These are phyloP conservation scores for Urosaurus nigricauda DNA, from an alignment of 2,797 vertebrate genomes.

Conservation along the genomic window DNA sequence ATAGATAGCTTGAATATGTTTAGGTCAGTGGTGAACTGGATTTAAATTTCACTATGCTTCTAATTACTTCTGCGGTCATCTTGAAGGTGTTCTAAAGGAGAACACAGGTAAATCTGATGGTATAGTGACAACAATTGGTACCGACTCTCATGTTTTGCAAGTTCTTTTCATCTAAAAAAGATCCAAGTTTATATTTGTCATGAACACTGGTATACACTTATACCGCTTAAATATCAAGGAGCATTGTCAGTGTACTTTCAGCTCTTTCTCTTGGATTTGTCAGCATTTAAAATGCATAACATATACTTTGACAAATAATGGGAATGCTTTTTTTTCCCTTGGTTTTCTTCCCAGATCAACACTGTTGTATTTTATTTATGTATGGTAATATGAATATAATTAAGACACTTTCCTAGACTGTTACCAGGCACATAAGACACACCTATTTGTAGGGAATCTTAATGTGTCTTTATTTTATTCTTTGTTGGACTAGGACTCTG, in stretches of 20 bases:
- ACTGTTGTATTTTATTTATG: background rate
- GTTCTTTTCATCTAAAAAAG: constrained; percentile 24
- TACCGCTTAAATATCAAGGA: background rate
- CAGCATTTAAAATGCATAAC: constrained; percentile 10
- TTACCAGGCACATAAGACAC: background rate
- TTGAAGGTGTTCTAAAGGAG: background rate
- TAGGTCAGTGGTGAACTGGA: background rate
- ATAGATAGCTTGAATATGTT: background rate
- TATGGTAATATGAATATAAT: constrained; percentile 2
- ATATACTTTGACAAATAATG: background rate
- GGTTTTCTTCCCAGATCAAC: background rate
- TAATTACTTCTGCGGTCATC: background rate
- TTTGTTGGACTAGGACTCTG: too few species aligned
- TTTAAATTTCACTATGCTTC: background rate
- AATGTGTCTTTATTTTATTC: background rate
- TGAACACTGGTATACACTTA: background rate
- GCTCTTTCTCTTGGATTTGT: background rate
- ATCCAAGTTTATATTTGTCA: background rate
- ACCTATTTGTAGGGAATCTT: background rate
- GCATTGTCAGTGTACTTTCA: background rate
- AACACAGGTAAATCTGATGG: background rate
- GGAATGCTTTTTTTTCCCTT: background rate
- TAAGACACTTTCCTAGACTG: background rate
- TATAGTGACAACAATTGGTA: constrained; percentile 1
- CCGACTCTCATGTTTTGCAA: background rate